phyloP scores from a whole-genome alignment of 2,797 vertebrate species.

The Hylomyscus alleni region DNA sequence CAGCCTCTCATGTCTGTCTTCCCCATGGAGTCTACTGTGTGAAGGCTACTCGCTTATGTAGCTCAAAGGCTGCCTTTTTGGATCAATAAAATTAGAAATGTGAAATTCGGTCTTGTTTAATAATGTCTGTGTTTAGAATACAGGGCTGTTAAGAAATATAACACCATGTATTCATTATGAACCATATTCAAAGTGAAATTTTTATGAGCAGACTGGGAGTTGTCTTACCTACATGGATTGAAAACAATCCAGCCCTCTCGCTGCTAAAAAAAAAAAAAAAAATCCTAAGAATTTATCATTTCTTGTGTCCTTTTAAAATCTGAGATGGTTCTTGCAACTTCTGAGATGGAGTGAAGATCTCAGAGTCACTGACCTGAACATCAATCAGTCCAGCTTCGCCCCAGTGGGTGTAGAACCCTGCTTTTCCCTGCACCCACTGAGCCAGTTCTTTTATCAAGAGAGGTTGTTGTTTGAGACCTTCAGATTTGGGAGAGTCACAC shows the following conservation, averaged over 20 bases:
- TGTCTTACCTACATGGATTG: conserved; percentile 55
- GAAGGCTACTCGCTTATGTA: neutral
- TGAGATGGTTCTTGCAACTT: conserved; percentile 31
- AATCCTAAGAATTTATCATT: conserved; percentile 65
- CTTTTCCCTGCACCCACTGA: neutral
- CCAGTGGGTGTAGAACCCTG: neutral
- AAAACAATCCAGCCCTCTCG: conserved; percentile 60
- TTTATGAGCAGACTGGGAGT: conserved; percentile 66
- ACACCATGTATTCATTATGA: conserved; percentile 65
- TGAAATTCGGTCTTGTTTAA: conserved; percentile 65
- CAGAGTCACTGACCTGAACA: neutral
- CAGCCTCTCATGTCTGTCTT: neutral
- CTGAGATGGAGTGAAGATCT: neutral
- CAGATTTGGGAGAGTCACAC: neutral
- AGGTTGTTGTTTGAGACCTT: conserved; percentile 18
- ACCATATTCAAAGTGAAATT: conserved; percentile 67
- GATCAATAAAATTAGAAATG: conserved; percentile 60
- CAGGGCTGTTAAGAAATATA: conserved; percentile 54
- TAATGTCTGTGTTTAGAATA: conserved; percentile 53
- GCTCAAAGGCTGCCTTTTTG: neutral
- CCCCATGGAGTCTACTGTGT: neutral
- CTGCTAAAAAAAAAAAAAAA: neutral
- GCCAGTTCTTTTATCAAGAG: neutral
- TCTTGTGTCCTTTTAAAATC: conserved; percentile 54
- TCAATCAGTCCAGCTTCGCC: neutral